phyloP scores from a whole-genome alignment of 1,140 invertebrate species.

The Colletes gigas region DNA sequence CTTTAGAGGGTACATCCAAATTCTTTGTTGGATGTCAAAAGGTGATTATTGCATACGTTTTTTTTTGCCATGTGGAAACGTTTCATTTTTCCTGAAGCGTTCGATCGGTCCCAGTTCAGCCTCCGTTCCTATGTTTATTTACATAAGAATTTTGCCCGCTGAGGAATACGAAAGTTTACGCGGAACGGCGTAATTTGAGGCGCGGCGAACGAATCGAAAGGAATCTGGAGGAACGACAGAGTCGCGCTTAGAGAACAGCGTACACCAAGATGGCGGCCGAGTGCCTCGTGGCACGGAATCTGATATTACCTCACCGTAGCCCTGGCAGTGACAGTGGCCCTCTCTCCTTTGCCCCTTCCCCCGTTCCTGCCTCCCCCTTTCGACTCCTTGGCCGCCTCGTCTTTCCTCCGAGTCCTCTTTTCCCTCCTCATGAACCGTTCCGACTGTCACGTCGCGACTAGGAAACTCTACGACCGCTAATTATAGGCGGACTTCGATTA shows the following conservation, averaged over 20 bases:
- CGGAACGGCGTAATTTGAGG: constrained; percentile 28
- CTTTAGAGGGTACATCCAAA: too few species aligned
- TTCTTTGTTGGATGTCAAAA: too few species aligned
- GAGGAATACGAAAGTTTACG: neutral
- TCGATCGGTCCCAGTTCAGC: too few species aligned
- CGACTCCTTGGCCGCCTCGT: constrained; percentile 23
- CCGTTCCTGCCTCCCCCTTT: neutral
- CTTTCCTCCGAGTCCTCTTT: constrained; percentile 49
- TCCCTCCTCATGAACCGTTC: constrained; percentile 25
- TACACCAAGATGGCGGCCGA: constrained; percentile 62
- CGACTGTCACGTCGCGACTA: constrained; percentile 41
- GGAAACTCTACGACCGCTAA: constrained; percentile 50
- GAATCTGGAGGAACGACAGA: constrained; percentile 21
- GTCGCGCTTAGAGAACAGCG: constrained; percentile 38
- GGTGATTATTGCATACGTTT: too few species aligned
- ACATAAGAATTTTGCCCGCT: too few species aligned
- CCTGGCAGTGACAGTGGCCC: constrained; percentile 69
- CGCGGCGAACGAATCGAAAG: constrained; percentile 30
- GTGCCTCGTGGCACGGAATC: constrained; percentile 68
- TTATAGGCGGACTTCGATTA: constrained; percentile 34
- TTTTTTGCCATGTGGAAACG: too few species aligned
- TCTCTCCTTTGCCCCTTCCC: constrained; percentile 41
- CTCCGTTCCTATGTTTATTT: too few species aligned
- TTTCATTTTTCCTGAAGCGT: too few species aligned
- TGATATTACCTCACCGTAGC: constrained; percentile 71